Evolutionary conservation across 2,797 vertebrate genomes (phyloP).

Genomic region (Epinephelus malabaricus): DNA sequence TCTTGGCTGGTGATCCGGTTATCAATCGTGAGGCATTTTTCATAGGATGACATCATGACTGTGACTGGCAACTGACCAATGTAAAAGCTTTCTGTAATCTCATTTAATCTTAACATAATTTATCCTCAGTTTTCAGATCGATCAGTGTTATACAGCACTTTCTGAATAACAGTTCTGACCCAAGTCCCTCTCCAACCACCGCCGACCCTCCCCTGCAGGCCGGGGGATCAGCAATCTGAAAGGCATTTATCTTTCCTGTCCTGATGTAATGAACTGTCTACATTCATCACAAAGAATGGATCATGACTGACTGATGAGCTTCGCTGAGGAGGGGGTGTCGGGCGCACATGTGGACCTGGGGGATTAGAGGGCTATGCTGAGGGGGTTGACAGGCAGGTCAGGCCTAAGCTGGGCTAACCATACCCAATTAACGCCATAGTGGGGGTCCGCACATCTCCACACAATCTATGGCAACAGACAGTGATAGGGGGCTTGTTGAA

Average conservation of each 20-base stretch:
- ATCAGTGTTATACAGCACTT: slow-evolving; percentile 58
- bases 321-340: slow-evolving; percentile 48
- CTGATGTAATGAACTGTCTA: slow-evolving; percentile 80
- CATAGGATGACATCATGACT: slow-evolving; percentile 59
- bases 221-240: slow-evolving; percentile 62
- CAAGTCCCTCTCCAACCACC: slow-evolving; percentile 27
- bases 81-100: slow-evolving; percentile 72
- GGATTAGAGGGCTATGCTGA: slow-evolving; percentile 73
- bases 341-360: slow-evolving; percentile 67
- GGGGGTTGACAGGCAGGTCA: slow-evolving; percentile 77
- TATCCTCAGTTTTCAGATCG: slow-evolving; percentile 57
- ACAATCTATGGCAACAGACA: slow-evolving; percentile 60
- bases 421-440: slow-evolving; percentile 72
- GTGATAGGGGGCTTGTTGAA: slow-evolving; percentile 50
- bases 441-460: slow-evolving; percentile 42
- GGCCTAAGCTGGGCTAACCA: slow-evolving; percentile 74
- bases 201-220: slow-evolving; percentile 29
- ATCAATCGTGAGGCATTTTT: slow-evolving; percentile 54
- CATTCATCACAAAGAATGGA: slow-evolving; percentile 78
- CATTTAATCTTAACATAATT: slow-evolving; percentile 62
- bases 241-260: slow-evolving; percentile 78
- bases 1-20: slow-evolving; percentile 19
- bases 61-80: slow-evolving; percentile 56
- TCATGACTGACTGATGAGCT: slow-evolving; percentile 81
- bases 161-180: slow-evolving; percentile 36